Base-by-base conservation (phyloP, 1,140 invertebrate genomes). In the Agrypnia vestita region DNA sequence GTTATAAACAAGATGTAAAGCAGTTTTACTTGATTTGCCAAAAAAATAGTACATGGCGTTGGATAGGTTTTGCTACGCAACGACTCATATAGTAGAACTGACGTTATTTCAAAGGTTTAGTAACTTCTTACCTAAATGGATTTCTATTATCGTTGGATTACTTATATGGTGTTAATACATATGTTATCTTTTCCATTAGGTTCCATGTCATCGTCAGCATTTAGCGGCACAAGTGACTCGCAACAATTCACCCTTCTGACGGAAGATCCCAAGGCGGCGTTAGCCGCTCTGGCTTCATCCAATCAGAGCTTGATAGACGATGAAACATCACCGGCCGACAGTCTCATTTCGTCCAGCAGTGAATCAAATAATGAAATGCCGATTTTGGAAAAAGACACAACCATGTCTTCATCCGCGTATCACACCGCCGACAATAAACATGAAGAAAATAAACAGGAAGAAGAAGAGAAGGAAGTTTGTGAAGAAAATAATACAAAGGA, bases 241-340 rank as follows among this genome's bases (percentile, higher is more conserved):
- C 75, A 77, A 12, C 59, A 77, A n/a, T 64, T 62, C 19, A 89
- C 87, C 0, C 85, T 89, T 1, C 43, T 80, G 59, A 91, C 95
- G 55, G 94, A 95, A 81, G 94, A 95, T 84, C 92, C 93, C 1
- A 94, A 94, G 71, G 95, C 95, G 59, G 94, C 94, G 0, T 93
- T 94, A 15, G 92, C 94, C 10, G 94, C 94, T 0, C 90, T 93
- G 12, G 93, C 93, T 55, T 92, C 92, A 0, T 94, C 92, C 4
- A 92, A 91, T 0, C 90, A 92, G 74, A 92, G 93, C 62, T 85
- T 93, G 13, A 84, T 93, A 25, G 93, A 94, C 35, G 94, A 95
- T 78, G 94, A 96, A 84, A 94, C 94, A 0, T 95, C 94, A 4
- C 95, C 94, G n/a, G 93, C 94, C 0, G 94, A 95, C 78, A 95